A percentile compares a stretch with the other conserved stretches of the same genome.
These are phyloP conservation scores for Polypedilum pembai DNA, from an alignment of 1,140 invertebrate species.

Conservation along the genomic window DNA sequence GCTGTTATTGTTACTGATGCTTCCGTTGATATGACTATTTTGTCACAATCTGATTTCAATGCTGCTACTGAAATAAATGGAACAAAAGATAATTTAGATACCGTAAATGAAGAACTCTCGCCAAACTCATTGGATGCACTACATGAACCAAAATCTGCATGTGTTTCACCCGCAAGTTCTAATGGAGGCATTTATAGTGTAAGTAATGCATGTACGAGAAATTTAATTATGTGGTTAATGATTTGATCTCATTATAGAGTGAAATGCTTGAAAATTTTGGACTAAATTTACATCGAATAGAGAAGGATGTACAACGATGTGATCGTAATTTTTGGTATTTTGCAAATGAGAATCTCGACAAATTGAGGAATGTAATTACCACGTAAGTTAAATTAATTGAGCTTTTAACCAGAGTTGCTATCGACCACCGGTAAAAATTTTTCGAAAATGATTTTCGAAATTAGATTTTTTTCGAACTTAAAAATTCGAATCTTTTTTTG, in stretches of 20 bases:
- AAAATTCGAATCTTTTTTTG: too few species aligned
- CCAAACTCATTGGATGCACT: conserved; percentile 39
- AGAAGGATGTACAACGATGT: conserved; percentile 93
- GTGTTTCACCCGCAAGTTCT: conserved; percentile 71
- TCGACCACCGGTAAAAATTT: too few species aligned
- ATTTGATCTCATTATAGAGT: conserved; percentile 48
- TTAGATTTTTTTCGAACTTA: not conserved
- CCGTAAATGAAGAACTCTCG: conserved; percentile 40
- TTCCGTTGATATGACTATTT: conserved; percentile 51
- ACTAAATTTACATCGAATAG: conserved; percentile 86
- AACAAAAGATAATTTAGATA: conserved; percentile 38
- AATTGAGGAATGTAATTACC: conserved; percentile 93
- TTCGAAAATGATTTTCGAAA: too few species aligned
- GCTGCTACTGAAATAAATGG: conserved; percentile 38
- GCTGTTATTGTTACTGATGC: conserved; percentile 60
- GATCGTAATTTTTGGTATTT: conserved; percentile 92
- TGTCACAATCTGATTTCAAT: conserved; percentile 36
- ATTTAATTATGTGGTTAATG: conserved; percentile 5
- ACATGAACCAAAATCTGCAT: conserved; percentile 49
- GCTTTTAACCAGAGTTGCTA: not conserved
- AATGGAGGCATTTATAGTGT: conserved; percentile 83
- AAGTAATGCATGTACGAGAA: conserved; percentile 40
- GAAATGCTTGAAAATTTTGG: conserved; percentile 81
- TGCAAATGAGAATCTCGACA: conserved; percentile 78
- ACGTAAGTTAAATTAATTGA: conserved; percentile 56